Conservation (phyloP, 30 jellyfish, hydroid and myxozoan species). For the Hydractinia symbiolongicarpus region DNA sequence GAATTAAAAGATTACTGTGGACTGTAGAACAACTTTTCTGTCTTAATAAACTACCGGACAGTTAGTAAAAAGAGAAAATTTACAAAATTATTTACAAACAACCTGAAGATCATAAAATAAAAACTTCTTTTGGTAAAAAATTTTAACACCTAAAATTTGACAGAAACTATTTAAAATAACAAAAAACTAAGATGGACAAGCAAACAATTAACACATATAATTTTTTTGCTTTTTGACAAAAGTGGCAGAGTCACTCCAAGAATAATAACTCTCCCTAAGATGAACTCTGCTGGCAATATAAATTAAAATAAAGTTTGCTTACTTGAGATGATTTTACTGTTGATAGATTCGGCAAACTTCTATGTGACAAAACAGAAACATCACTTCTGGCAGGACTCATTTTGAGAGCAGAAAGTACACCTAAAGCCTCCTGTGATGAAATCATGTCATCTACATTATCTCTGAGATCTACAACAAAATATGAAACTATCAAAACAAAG, state of each 20-base stretch:
- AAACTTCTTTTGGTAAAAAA: too few relatives aligned
- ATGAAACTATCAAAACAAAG: too few relatives aligned
- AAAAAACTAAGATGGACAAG: too few relatives aligned
- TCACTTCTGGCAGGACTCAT: conserved; percentile 18
- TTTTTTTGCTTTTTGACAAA: not conserved
- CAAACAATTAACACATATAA: not conserved
- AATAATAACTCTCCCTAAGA: not conserved
- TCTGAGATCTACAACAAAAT: too few relatives aligned
- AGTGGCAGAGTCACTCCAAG: not conserved
- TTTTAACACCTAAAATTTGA: too few relatives aligned
- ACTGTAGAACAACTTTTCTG: too few relatives aligned
- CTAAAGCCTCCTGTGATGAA: conserved; percentile 15
- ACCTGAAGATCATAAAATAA: too few relatives aligned
- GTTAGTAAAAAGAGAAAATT: too few relatives aligned
- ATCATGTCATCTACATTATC: not conserved
- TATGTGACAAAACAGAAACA: not conserved
- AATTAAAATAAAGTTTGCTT: not conserved
- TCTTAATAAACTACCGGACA: too few relatives aligned
- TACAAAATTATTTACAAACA: too few relatives aligned
- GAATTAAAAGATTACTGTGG: not conserved
- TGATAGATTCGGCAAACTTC: not conserved
- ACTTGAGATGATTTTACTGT: not conserved
- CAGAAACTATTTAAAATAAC: too few relatives aligned
- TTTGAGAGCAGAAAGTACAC: conserved; percentile 13
- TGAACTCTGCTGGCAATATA: not conserved